Evolutionary conservation across 2,113 vertebrate genomes (phyloP), one percentile per base, ranked within the genome.

Genomic region (Seriola dumerili): DNA sequence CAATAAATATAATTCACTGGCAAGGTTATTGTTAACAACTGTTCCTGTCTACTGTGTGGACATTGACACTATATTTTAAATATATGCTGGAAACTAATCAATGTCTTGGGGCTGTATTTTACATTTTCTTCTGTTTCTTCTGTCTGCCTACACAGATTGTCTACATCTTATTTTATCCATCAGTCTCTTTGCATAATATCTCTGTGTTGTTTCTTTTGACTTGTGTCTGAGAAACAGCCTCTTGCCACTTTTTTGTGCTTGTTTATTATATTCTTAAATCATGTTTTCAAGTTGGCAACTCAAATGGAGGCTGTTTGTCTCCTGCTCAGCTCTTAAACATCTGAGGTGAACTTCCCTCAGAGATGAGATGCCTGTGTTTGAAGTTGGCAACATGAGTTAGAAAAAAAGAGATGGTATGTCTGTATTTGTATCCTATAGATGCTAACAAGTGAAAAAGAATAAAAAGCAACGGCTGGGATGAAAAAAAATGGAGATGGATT

Each of bases 1-100:
- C 50, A 70, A 74, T 83, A 58, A 83, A 76, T 81, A 52, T 16
- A 48, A 55, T 50, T 55, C 25, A 40, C 6, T 69, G 61, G 32
- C 69, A 68, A 78, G 65, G 66, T 69, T 57, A 52, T 76, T 58
- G 21, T 62, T 42, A 65, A 44, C 54, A 73, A 25, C 34, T 54
- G 4, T 65, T 68, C 29, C 29, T 2, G 29, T 29, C 29, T 10
- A 9, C 29, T 78, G 21, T 23, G 21, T 6, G 5, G 8, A 44
- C 10, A 73, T 74, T 7, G 1, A 72, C 25, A 29, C 21, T 63
- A 5, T 13, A 48, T 66, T 59, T 65, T 34, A n/a, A 32, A 34
- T 40, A 38, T 16, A 73, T 25, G 42, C 25, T 68, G 5, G 3
- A 40, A 58, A 32, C 2, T 9, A 10, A 71, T 70, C 3, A 0